phyloP scores from a whole-genome alignment of 2,888 invertebrate species.

The Nomada lathburiana region DNA sequence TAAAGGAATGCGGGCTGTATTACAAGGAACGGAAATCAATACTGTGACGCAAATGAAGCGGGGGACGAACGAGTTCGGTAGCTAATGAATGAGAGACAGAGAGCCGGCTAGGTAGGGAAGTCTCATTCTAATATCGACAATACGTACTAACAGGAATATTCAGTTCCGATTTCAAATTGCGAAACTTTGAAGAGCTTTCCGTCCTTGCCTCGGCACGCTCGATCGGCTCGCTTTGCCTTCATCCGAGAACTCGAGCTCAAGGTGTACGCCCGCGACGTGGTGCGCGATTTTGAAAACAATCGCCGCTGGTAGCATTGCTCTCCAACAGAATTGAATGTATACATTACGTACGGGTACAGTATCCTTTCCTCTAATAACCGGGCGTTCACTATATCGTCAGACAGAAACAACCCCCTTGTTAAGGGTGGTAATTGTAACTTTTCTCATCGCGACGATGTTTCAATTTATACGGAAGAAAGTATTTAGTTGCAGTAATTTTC shows the following conservation, averaged over 20 bases:
- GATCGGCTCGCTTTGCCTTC: constrained; percentile 33
- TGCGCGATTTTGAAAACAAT: constrained; percentile 60
- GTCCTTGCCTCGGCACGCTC: constrained; percentile 12
- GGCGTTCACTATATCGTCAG: not conserved
- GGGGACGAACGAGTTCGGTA: constrained; percentile 17
- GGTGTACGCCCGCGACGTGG: constrained; percentile 31
- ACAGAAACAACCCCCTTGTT: not conserved
- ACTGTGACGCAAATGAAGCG: not conserved
- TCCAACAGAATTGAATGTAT: constrained; percentile 23
- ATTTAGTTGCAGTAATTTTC: not conserved
- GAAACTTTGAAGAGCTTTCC: constrained; percentile 58
- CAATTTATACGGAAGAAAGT: not conserved
- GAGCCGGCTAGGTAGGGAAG: constrained; percentile 24
- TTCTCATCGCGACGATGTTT: no score
- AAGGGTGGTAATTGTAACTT: not conserved
- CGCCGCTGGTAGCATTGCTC: constrained; percentile 52
- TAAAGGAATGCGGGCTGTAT: not conserved
- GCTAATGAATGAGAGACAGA: not conserved
- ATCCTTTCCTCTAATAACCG: constrained; percentile 47
- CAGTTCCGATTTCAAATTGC: constrained; percentile 63
- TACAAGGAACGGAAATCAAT: not conserved
- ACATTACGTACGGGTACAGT: constrained; percentile 39
- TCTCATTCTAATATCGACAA: constrained; percentile 48
- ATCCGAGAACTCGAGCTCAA: constrained; percentile 38
- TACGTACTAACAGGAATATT: constrained; percentile 62